Conservation (phyloP, 2,797 vertebrate genomes). For the Knipowitschia caucasica region DNA sequence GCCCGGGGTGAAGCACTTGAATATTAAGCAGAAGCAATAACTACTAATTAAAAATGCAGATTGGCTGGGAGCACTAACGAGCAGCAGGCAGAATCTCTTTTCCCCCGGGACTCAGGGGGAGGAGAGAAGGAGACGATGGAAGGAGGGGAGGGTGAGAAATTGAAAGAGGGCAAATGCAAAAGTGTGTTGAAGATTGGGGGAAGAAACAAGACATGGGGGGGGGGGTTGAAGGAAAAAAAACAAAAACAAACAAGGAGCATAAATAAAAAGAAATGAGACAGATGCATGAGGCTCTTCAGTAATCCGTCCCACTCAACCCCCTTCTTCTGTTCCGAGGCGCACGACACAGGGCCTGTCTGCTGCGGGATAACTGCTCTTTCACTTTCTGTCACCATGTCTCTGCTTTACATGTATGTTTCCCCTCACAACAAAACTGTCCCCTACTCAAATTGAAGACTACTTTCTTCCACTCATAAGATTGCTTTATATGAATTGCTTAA, state of each 20-base stretch:
- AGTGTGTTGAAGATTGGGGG: constrained; percentile 61
- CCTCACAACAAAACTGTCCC: constrained; percentile 11
- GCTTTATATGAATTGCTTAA: not conserved
- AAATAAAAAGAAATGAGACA: constrained; percentile 75
- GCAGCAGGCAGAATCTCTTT: constrained; percentile 81
- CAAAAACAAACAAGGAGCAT: constrained; percentile 75
- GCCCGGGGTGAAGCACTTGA: constrained; percentile 82
- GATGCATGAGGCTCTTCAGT: constrained; percentile 70
- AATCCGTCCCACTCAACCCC: constrained; percentile 58
- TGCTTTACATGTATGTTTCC: constrained; percentile 30
- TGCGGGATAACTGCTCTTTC: constrained; percentile 67
- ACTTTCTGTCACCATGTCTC: constrained; percentile 54
- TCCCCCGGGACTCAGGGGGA: constrained; percentile 71
- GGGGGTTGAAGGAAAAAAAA: constrained; percentile 43
- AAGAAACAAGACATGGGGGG: constrained; percentile 13
- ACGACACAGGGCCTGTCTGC: constrained; percentile 48
- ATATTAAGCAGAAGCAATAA: constrained; percentile 88
- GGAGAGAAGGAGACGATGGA: constrained; percentile 41
- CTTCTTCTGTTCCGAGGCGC: constrained; percentile 27
- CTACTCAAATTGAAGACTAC: constrained; percentile 26
- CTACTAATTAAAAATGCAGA: constrained; percentile 88
- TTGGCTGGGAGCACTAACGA: constrained; percentile 84
- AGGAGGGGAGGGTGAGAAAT: constrained; percentile 27
- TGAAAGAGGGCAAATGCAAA: constrained; percentile 66
- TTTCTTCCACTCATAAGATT: constrained; percentile 18